Conservation (phyloP, 2,113 vertebrate genomes). For the Gobius niger region DNA sequence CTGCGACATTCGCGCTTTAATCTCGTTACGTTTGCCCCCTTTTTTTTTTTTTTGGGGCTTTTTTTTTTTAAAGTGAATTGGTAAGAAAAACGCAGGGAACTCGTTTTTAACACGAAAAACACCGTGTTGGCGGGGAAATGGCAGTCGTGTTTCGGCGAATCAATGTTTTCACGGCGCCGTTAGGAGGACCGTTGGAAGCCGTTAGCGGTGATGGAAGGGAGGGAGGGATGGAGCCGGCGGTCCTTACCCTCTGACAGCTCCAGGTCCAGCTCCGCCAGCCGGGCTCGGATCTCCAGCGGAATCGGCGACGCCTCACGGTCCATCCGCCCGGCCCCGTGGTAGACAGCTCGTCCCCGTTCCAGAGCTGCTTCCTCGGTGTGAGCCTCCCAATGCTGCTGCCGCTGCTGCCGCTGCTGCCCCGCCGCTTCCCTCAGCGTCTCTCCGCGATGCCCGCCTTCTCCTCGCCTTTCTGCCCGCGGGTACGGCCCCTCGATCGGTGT, state of each 20-base stretch:
- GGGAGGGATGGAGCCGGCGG: neutral
- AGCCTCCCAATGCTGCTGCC: slow-evolving; percentile 22
- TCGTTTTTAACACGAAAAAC: too few relatives aligned
- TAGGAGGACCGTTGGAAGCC: slow-evolving; percentile 26
- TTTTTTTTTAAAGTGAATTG: neutral
- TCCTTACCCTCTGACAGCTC: slow-evolving; percentile 94
- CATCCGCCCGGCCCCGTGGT: slow-evolving; percentile 76
- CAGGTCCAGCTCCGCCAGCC: slow-evolving; percentile 94
- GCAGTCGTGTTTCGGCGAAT: neutral
- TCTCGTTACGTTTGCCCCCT: neutral
- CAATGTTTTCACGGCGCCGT: neutral
- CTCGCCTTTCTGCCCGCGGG: too few relatives aligned
- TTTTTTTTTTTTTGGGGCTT: neutral
- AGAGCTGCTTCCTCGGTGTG: neutral
- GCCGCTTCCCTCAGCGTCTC: slow-evolving; percentile 7
- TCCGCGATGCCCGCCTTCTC: too few relatives aligned
- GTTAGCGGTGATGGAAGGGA: slow-evolving; percentile 29
- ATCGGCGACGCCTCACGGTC: slow-evolving; percentile 92
- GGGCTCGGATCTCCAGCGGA: slow-evolving; percentile 92
- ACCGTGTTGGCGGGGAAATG: neutral
- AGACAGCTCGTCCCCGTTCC: slow-evolving; percentile 37
- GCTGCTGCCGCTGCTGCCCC: slow-evolving; percentile 28
- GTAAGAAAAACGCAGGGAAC: neutral
- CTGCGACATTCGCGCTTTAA: slow-evolving; percentile 9
- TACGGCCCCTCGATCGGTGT: too few relatives aligned